Percentiles rank a stretch among this genome's conserved stretches.
Conservation (phyloP, 2,113 vertebrate genomes). For the Leptobrachium ailaonicum region DNA sequence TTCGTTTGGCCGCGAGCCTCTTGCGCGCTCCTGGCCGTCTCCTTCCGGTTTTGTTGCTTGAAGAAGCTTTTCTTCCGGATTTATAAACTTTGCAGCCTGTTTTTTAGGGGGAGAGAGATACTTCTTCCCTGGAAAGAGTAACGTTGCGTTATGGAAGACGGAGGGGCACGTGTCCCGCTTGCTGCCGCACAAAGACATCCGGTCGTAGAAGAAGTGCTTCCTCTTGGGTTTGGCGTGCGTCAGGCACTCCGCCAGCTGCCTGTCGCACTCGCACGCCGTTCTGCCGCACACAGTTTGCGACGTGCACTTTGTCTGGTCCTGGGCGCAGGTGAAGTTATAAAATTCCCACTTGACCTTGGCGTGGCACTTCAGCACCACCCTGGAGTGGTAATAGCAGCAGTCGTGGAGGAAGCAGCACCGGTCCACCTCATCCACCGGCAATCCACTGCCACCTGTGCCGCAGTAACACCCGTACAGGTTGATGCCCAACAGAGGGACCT, state of each 20-base stretch:
- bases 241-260: slow-evolving; percentile 51
- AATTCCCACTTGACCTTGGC: slow-evolving; percentile 48
- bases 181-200: slow-evolving; percentile 20
- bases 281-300: slow-evolving; percentile 37
- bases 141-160: slow-evolving; percentile 15
- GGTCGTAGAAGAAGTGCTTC: slow-evolving; percentile 50
- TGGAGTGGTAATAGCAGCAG: slow-evolving; percentile 54
- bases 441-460: slow-evolving; percentile 48
- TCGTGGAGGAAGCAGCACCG: slow-evolving; percentile 53
- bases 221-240: slow-evolving; percentile 28
- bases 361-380: slow-evolving; percentile 44
- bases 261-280: slow-evolving; percentile 53
- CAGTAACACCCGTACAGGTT: slow-evolving; percentile 54
- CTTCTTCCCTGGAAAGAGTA: not conserved
- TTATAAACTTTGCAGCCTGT: no score
- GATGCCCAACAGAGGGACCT: slow-evolving; percentile 46
- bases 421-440: slow-evolving; percentile 46
- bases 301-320: slow-evolving; percentile 9
- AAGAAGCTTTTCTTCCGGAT: no score
- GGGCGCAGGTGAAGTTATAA: slow-evolving; percentile 40
- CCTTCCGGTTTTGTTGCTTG: no score
- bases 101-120: no score
- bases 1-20: no score
- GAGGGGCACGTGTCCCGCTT: slow-evolving; percentile 29
- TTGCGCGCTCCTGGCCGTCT: no score